Evolutionary conservation across 2,888 invertebrate species (phyloP).

Genomic region (Torymus tubicola): DNA sequence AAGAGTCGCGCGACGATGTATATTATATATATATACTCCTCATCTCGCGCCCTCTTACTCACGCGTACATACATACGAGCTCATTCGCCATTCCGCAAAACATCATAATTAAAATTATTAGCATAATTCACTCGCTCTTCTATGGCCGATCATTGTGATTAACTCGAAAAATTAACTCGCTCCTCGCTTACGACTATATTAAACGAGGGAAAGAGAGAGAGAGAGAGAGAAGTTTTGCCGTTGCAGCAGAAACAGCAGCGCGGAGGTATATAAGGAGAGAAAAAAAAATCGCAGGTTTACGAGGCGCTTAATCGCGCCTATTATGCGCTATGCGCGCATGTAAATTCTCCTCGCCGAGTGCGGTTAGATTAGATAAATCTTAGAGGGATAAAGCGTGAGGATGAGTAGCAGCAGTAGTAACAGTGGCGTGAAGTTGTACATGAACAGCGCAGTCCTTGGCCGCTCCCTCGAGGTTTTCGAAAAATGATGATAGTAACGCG

Average conservation of each 20-base stretch:
- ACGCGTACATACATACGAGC: background rate
- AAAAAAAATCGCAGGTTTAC: background rate
- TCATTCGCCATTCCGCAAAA: constrained; percentile 7
- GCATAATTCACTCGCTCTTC: constrained; percentile 7
- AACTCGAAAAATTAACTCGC: constrained; percentile 1
- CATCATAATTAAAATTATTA: constrained; percentile 33
- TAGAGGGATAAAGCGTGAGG: constrained; percentile 7
- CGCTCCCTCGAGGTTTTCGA: constrained; percentile 15
- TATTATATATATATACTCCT: no score
- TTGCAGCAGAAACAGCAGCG: no score
- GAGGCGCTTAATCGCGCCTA: constrained; percentile 4
- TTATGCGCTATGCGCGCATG: background rate
- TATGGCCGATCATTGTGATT: background rate
- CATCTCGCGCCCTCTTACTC: background rate
- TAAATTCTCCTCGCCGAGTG: background rate
- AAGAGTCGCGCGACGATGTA: background rate
- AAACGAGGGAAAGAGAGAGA: no score
- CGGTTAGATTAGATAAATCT: constrained; percentile 37
- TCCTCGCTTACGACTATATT: background rate
- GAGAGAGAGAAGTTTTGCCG: no score
- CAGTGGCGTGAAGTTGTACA: background rate
- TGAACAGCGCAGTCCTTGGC: constrained; percentile 35
- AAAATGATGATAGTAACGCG: no score
- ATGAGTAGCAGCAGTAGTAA: no score
- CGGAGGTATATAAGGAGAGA: no score